Conservation (phyloP, 2,888 invertebrate species). For the Coleophora flavipennella region DNA sequence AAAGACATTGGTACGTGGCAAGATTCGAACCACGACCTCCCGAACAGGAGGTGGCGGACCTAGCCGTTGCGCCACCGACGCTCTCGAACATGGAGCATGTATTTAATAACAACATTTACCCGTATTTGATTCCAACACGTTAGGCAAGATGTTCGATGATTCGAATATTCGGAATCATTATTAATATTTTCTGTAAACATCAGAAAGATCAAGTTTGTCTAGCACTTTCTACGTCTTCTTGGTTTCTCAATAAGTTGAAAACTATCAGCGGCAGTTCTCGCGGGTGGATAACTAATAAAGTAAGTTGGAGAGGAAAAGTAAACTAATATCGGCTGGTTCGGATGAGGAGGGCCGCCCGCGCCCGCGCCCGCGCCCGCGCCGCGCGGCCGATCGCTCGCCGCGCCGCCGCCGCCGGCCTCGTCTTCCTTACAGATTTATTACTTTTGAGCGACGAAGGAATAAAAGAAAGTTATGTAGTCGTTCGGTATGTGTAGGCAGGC, state of each 20-base stretch:
- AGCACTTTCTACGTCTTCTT: conserved; percentile 31
- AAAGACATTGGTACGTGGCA: too few species aligned
- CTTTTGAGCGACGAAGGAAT: too few species aligned
- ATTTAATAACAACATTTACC: not conserved
- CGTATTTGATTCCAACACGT: not conserved
- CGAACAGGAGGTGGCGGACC: too few species aligned
- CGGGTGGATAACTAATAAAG: conserved; percentile 66
- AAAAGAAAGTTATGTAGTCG: too few species aligned
- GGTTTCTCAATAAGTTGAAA: conserved; percentile 61
- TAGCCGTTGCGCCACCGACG: too few species aligned
- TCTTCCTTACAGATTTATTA: conserved; percentile 59
- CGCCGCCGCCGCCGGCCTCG: conserved; percentile 18
- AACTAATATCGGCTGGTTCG: conserved; percentile 70
- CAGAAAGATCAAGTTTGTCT: conserved; percentile 8
- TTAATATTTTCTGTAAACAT: conserved; percentile 6
- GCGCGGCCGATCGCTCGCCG: conserved; percentile 20
- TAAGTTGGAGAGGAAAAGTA: conserved; percentile 71
- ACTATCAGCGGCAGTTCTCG: conserved; percentile 56
- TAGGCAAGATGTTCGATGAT: too few species aligned
- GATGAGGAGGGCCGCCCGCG: conserved; percentile 37
- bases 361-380: conserved; percentile 19
- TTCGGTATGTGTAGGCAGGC: too few species aligned
- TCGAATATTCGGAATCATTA: not conserved
- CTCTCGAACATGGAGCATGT: too few species aligned
- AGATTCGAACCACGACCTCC: too few species aligned